phyloP scores from a whole-genome alignment of 92 coral and sea anemone species.

The Meandrina meandrites region DNA sequence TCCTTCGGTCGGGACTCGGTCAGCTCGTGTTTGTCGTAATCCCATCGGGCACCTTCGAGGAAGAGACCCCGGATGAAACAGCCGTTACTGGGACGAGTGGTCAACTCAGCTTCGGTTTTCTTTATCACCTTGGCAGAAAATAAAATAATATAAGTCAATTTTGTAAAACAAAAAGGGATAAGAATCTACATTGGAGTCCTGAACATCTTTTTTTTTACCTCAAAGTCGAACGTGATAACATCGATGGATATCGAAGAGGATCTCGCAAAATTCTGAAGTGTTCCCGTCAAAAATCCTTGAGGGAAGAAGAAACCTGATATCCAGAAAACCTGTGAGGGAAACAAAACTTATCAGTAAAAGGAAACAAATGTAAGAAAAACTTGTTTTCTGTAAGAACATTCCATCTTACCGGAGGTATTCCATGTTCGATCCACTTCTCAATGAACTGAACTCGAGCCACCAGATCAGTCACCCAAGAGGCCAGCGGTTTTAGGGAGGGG shows the following conservation, averaged over 20 bases:
- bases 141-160: neutral
- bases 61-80: slow-evolving; percentile 98
- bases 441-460: slow-evolving; percentile 91
- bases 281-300: slow-evolving; percentile 98
- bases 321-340: slow-evolving; percentile 88
- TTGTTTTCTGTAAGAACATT: neutral
- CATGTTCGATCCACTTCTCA: slow-evolving; percentile 93
- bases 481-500: slow-evolving; percentile 95
- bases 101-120: slow-evolving; percentile 74
- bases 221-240: slow-evolving; percentile 93
- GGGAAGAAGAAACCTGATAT: slow-evolving; percentile 99
- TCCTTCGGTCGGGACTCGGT: slow-evolving; percentile 97
- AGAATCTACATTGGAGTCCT: neutral
- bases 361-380: neutral
- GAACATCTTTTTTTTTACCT: slow-evolving; percentile 60
- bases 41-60: slow-evolving; percentile 99
- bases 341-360: neutral
- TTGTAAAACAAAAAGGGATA: neutral
- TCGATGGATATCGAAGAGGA: slow-evolving; percentile 93
- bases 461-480: slow-evolving; percentile 98
- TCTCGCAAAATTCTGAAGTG: slow-evolving; percentile 96
- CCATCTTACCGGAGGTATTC: slow-evolving; percentile 92
- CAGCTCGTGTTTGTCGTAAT: slow-evolving; percentile 77
- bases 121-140: slow-evolving; percentile 67
- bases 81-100: slow-evolving; percentile 84